Evolutionary conservation across 2,113 vertebrate genomes (phyloP), one percentile per base, ranked within the genome.

Genomic region (Macaca nemestrina): DNA sequence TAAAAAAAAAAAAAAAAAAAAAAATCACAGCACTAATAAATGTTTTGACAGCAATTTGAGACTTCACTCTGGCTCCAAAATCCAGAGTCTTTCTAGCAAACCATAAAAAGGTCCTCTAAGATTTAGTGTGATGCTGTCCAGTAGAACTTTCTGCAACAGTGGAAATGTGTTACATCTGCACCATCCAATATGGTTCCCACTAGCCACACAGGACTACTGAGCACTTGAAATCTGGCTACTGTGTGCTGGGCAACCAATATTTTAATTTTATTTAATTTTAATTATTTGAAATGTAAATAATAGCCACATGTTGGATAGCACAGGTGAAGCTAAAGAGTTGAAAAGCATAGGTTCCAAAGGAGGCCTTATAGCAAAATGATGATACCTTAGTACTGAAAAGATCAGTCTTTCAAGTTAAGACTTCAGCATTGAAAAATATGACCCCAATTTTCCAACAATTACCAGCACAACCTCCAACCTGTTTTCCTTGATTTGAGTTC

Each of bases 1-100:
- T 68, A 30, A 45, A 85, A 90, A 40, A 72, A 50, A 50, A 13
- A 40, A 40, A 6, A 6, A 61, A 70, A 67, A 17, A 3, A 64
- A 64, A 64, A 64, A 14, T 57, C 22, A 38, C 0, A 82, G 79
- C 55, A 86, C 35, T 50, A 82, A 73, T 73, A 72, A 57, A 88
- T 64, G 9, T 75, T 94, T 45, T 52, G 23, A 89, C n/a, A 94
- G 22, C 32, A 91, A 67, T 81, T 68, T 94, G 18, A 79, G 43
- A 89, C 6, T 5, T 18, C 55, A n/a, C 13, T 88, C 17, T 73
- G 7, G 57, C 14, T 87, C 82, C 17, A 81, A 82, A 84, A 14
- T 45, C 73, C n/a, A 25, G 72, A 79, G 59, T 67, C 38, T 86
- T 50, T 88, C 72, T 67, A 85, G 27, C 25, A 93, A 93, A 68